These are phyloP conservation scores for Catocala nupta DNA, from an alignment of 2,888 invertebrate species.

Conservation along the genomic window DNA sequence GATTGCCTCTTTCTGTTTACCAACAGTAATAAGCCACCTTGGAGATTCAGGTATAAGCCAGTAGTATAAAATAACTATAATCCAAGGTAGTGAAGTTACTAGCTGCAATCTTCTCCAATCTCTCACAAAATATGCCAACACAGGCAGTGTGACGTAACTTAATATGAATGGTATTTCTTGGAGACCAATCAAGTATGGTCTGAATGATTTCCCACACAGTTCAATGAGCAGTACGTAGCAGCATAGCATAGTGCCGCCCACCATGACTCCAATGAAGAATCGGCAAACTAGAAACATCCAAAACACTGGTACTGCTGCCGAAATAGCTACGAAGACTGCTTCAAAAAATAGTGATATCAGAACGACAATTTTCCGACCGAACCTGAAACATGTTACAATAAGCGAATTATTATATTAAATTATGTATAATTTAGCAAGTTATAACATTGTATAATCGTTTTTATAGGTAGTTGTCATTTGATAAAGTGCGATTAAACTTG, in stretches of 20 bases:
- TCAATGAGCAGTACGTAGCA: slow-evolving; percentile 89
- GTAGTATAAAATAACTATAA: slow-evolving; percentile 87
- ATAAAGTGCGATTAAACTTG: no score
- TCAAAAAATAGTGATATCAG: slow-evolving; percentile 87
- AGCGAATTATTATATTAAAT: no score
- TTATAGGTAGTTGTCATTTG: no score
- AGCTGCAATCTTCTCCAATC: slow-evolving; percentile 89
- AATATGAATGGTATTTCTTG: slow-evolving; percentile 86
- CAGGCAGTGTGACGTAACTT: slow-evolving; percentile 85
- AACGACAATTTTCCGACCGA: slow-evolving; percentile 89
- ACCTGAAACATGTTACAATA: slow-evolving; percentile 74
- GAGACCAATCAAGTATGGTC: slow-evolving; percentile 86
- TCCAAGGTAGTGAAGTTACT: slow-evolving; percentile 83
- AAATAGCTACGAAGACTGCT: slow-evolving; percentile 83
- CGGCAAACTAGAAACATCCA: slow-evolving; percentile 88
- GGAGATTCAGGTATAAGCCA: slow-evolving; percentile 93
- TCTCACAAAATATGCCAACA: slow-evolving; percentile 87
- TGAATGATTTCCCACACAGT: slow-evolving; percentile 85
- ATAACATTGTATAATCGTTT: no score
- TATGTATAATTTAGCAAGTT: no score
- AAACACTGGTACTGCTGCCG: slow-evolving; percentile 86
- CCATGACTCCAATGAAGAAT: slow-evolving; percentile 87
- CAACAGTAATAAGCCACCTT: slow-evolving; percentile 91
- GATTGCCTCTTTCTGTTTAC: slow-evolving; percentile 88
- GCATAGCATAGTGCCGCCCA: slow-evolving; percentile 90